Conservation (phyloP, 92 coral and sea anemone species). For the Micromussa lordhowensis region DNA sequence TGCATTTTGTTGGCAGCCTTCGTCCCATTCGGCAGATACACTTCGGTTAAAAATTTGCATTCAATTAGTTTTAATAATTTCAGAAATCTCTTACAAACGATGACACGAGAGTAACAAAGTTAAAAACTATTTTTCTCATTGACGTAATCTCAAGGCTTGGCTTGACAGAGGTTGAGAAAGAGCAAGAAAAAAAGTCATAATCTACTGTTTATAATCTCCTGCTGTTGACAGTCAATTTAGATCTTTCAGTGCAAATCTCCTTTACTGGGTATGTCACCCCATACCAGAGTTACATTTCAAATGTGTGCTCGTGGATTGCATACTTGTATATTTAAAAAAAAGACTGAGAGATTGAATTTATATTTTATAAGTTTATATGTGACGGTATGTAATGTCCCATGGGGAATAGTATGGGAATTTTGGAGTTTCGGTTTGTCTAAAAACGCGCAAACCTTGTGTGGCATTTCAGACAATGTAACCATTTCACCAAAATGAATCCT, state of each 20-base stretch:
- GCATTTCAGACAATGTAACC: background rate
- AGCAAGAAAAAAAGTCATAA: background rate
- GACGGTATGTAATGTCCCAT: too few relatives aligned
- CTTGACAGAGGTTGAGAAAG: background rate
- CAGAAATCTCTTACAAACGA: background rate
- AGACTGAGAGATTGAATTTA: too few relatives aligned
- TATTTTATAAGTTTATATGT: too few relatives aligned
- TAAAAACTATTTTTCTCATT: background rate
- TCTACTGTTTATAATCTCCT: background rate
- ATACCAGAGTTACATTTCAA: background rate
- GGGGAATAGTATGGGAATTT: too few relatives aligned
- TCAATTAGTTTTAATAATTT: background rate
- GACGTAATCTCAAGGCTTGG: background rate
- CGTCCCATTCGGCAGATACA: background rate
- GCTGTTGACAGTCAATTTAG: background rate
- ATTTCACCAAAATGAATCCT: background rate
- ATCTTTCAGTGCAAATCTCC: background rate
- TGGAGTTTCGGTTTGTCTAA: too few relatives aligned
- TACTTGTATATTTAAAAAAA: background rate
- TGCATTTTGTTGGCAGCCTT: too few relatives aligned
- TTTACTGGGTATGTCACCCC: background rate
- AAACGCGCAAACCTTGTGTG: background rate
- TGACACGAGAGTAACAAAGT: background rate
- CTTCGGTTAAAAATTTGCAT: background rate
- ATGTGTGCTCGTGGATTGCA: background rate